phyloP scores from a whole-genome alignment of 2,797 vertebrate genomes.

The Knipowitschia caucasica region DNA sequence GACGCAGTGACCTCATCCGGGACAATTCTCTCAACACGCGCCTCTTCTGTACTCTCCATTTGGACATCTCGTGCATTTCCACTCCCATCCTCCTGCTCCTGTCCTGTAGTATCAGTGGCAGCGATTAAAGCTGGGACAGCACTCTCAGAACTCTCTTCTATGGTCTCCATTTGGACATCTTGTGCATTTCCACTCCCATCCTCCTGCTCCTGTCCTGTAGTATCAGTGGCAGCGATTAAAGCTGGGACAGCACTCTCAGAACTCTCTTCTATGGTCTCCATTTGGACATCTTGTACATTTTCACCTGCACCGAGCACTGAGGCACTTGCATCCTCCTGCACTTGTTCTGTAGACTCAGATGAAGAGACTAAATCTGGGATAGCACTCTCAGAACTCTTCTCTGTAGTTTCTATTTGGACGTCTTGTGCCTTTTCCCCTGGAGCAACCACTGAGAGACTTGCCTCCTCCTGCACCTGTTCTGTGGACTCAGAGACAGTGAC shows the following conservation, averaged over 20 bases:
- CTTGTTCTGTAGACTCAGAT: constrained; percentile 28
- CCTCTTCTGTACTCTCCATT: constrained; percentile 17
- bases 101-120: constrained; percentile 25
- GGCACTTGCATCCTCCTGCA: too few relatives aligned
- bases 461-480: too few relatives aligned
- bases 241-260: constrained; percentile 28
- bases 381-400: constrained; percentile 19
- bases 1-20: constrained; percentile 19
- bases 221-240: constrained; percentile 13
- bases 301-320: too few relatives aligned
- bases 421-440: too few relatives aligned
- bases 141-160: constrained; percentile 15
- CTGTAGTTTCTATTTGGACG: constrained; percentile 21
- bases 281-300: constrained; percentile 34
- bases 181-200: constrained; percentile 36
- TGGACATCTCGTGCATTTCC: constrained; percentile 39
- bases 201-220: constrained; percentile 36
- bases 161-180: constrained; percentile 31
- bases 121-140: constrained; percentile 18
- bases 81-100: constrained; percentile 35
- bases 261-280: constrained; percentile 15
- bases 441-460: too few relatives aligned
- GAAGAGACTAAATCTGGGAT: constrained; percentile 20
- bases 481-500: too few relatives aligned
- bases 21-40: constrained; percentile 18